phyloP scores from a whole-genome alignment of 2,797 vertebrate species.

The Nasua narica region DNA sequence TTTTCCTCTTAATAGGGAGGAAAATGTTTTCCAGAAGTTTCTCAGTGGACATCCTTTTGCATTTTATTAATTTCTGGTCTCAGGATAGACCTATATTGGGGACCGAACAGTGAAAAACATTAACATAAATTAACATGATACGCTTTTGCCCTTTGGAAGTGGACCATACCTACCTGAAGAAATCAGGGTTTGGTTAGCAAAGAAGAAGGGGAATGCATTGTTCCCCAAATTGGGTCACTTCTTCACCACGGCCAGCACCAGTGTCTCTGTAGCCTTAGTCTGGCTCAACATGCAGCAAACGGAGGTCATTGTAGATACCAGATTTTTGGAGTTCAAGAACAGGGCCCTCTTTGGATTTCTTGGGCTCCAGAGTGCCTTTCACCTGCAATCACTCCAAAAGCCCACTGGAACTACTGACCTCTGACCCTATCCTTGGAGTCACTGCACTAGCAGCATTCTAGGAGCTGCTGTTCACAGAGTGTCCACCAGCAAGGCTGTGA shows the following conservation, averaged over 20 bases:
- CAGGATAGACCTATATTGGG: background rate
- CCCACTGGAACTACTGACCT: background rate
- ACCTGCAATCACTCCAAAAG: background rate
- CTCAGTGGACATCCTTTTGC: background rate
- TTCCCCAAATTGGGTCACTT: background rate
- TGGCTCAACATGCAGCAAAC: background rate
- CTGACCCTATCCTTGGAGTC: background rate
- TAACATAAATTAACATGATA: background rate
- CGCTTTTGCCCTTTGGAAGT: background rate
- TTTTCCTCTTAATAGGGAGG: background rate
- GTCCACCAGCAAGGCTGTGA: background rate
- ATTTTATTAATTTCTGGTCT: background rate
- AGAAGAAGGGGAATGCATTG: background rate
- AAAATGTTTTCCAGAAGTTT: background rate
- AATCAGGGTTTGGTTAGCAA: background rate
- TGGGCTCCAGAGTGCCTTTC: background rate
- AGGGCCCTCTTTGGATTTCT: background rate
- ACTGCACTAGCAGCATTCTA: background rate
- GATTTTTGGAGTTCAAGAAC: background rate
- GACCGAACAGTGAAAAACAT: background rate
- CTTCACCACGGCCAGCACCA: background rate
- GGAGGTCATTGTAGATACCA: background rate
- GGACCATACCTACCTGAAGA: background rate
- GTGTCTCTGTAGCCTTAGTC: background rate
- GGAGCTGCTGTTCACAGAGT: background rate